Base-by-base conservation (phyloP, 2,888 invertebrate species). In the Tenthredo amoena region DNA sequence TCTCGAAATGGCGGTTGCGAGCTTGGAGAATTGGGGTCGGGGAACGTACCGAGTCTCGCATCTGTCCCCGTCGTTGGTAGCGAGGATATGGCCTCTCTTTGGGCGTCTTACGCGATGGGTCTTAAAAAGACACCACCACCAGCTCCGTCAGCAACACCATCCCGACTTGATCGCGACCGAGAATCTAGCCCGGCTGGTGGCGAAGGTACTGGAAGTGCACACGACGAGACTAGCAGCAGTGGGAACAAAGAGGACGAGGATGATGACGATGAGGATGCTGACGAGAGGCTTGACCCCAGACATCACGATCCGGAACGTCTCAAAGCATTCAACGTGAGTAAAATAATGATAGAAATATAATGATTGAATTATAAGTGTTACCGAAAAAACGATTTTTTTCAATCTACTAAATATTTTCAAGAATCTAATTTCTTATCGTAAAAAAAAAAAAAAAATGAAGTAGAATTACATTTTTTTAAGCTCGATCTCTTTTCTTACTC, bases 261-360 rank as follows among this genome's bases (percentile, higher is more conserved):
- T 90, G 97, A 97, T 90, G 98, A 98, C 89, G 98, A 98, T 92
- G 98, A 98, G 92, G 98, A 98, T 92, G 97, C 97, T 85, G 98
- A 98, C 92, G 98, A 99, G 92, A 96, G 98, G 91, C 96, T 98
- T 88, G 98, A 98, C 92, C 97, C 98, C 81, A 97, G 98, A 89
- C 96, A 96, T 89, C 97, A 97, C 90, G 99, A 99, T 93, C 98
- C 98, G 0, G 99, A 99, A 94, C 95, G 99, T 93, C 96, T 99
- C 88, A 99, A 99, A 94, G 98, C 99, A 88, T 99, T 99, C 93
- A 99, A 99, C 94, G 99, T 99, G 94, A 96, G 97, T 94, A 0
- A 3, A 77, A 68, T 74, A 21, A 74, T 72, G 7, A 31, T 72
- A 0, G 5, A 18, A 15, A n/a, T 37, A 12, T 18, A 15, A 72